Base-by-base conservation (phyloP, 2,888 invertebrate genomes). In the Cybosia mesomella region DNA sequence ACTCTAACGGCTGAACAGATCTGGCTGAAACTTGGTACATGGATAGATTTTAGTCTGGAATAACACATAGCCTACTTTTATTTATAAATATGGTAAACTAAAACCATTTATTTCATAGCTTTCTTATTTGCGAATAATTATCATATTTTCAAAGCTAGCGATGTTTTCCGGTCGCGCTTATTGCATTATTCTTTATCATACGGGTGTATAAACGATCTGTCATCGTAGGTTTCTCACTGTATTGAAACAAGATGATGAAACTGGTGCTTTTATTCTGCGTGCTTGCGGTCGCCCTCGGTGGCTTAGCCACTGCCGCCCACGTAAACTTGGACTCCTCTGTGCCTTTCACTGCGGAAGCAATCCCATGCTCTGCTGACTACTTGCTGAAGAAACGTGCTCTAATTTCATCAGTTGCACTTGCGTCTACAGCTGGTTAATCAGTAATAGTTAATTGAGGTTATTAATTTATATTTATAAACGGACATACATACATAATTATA, bases 261-360 rank as follows among this genome's bases (percentile, higher is more conserved):
- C 54, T 94, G 95, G 95, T 96, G 94, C 96, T 96, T 90, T 95
- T 96, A 93, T 96, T 95, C 85, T 96, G 96, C 91, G 86, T 96
- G 83, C 83, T 96, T 88, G 96, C 96, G 82, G 91, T 95, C 76
- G 96, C 94, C 75, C 89, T 94, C 70, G 96, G 32, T 39, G 53
- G 96, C n/a, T 15, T 57, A 87, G 76, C 88, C 91, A 36, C 77
- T 92, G 61, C 84, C 83, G 43, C 1, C 1, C 3, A 91, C 54
- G 94, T 94, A 34, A 93, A 93, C 85, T 77, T 92, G 80, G 93
- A 93, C 82, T 90, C 91, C 67, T 89, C 90, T 21, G 89, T 89
- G 8, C 92, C 92, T 81, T 74, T 82, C 71, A n/a, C n/a, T n/a
- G 90, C 92, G 21, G 88, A 87, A 76, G 89, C 91, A 49, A 76